Base-by-base conservation (phyloP, 2,113 vertebrate genomes). In the Rhynchomys soricoides region DNA sequence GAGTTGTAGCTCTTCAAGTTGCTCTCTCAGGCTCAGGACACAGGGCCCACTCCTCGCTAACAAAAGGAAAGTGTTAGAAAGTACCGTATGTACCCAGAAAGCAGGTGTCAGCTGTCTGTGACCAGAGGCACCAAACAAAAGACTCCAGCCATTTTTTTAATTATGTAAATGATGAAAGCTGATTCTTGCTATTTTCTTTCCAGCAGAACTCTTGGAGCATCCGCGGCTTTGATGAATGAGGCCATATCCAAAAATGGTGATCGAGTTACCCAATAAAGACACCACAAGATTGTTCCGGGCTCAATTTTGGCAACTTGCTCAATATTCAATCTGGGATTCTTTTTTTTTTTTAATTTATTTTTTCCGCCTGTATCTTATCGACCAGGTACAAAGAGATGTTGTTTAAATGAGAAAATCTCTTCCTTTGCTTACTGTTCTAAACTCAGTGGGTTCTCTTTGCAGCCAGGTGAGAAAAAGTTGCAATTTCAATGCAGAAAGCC, bases 391-490 rank as follows among this genome's bases (percentile, higher is more conserved):
- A 98, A 98, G 94, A 95, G 96, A 95, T 95, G 97, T 97, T 97
- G 97, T 97, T 98, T 96, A 98, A 97, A 97, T 87, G 95, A 96
- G 96, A 96, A 97, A 98, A 97, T 97, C 96, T 93, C 93, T 96
- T 95, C 96, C 95, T 98, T 94, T 90, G 10, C 71, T 43, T 75
- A 90, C 96, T 91, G 93, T 96, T 98, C 96, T 94, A 95, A 97
- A 91, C 96, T 96, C 97, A 96, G 96, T 97, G 96, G 98, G 98
- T 97, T 97, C 96, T 94, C 96, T 98, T 98, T 97, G 91, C 83
- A 98, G 93, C 97, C 97, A 98, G 98, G 98, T 98, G 97, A 98
- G 96, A 97, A 97, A 98, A 98, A 95, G 96, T 97, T 96, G 96
- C 92, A 59, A 90, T 98, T 97, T 97, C 97, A 96, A 96, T 94